Base-by-base conservation (phyloP, 2,797 vertebrate genomes). In the Zalophus californianus region DNA sequence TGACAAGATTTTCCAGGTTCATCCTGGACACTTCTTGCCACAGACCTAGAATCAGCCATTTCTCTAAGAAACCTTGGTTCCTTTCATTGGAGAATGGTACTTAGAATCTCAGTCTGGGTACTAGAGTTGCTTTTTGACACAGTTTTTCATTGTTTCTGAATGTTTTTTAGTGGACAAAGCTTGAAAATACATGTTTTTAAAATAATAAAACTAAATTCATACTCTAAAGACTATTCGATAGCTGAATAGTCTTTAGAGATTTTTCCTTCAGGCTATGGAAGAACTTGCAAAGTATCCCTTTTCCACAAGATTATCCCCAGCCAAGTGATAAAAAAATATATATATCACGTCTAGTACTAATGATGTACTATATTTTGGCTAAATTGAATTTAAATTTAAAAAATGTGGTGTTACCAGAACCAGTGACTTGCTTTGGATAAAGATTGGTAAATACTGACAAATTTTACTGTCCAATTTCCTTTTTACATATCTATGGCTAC, bases 391-490 rank as follows among this genome's bases (percentile, higher is more conserved):
- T 62, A 62, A 62, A 62, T 62, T 56, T 10, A 60, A 75, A 90
- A 91, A 58, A 29, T 41, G 72, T 73, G 78, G 8, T 96, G 73
- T 62, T 80, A 93, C 64, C 56, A 90, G 86, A 93, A 80, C n/a
- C 18, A 80, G 29, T 90, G 87, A 82, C 64, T 75, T 75, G 35
- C 41, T 94, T 94, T 75, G 56, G 41, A 91, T 41, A 68, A 78
- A 48, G 35, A 35, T 73, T 21, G 48, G 25, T 52, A 88, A 96
- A 84, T 88, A 77, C 29, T 50, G 25, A 60, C 29, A 77, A 75
- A n/a, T 5, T 92, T 88, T 92, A 77, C 25, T 58, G 2, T 27
- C 27, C 20, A 60, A 77, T 78, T 68, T 80, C 23, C 32, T 92
- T 83, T 84, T 92, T 78, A 66, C 11, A 72, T 89, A 90, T 29